Evolutionary conservation across 2,888 invertebrate genomes (phyloP), one percentile per base, ranked within the genome.

Genomic region (Bombylius major): DNA sequence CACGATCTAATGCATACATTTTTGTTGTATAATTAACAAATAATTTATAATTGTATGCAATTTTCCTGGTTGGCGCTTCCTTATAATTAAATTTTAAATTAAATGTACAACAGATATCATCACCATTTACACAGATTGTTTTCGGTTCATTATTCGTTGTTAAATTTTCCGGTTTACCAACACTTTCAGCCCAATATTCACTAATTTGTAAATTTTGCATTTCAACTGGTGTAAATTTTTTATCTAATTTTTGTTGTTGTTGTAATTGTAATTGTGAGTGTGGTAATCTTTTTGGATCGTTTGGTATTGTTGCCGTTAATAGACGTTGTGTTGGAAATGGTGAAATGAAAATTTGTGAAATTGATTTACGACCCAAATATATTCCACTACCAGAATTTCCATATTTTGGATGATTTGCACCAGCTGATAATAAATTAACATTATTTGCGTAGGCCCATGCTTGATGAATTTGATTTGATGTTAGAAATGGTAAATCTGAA

Each of bases 321-420:
- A 60, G 48, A 48, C 54, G 61, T 56, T 60, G 67, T 0, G 70
- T 64, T 4, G 78, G 61, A 0, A 73, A 69, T 31, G 53, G 58
- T 3, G 60, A 51, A 14, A 58, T 49, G 32, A 61, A 57, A 23
- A 56, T 47, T 13, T 63, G 57, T 11, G 50, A 50, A 44, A 55
- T 56, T n/a, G 46, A 6, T 1, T 74, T 72, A 58, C 68, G 69
- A 0, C 84, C 83, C 1, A 80, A 77, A 67, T 79, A 89, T 55
- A 90, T 84, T n/a, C 89, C 90, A 11, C 83, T 83, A 5, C 90
- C 91, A 42, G 83, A 79, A 62, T 79, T 81, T 4, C 84, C 85
- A 1, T 73, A 65, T 1, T 56, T 57, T 0, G 85, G 83, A 49
- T 77, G 73, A 66, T 85, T 87, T 4, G 85, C 81, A 23, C 87